phyloP scores from a whole-genome alignment of 2,888 invertebrate genomes.

The Drosophila quinaria region DNA sequence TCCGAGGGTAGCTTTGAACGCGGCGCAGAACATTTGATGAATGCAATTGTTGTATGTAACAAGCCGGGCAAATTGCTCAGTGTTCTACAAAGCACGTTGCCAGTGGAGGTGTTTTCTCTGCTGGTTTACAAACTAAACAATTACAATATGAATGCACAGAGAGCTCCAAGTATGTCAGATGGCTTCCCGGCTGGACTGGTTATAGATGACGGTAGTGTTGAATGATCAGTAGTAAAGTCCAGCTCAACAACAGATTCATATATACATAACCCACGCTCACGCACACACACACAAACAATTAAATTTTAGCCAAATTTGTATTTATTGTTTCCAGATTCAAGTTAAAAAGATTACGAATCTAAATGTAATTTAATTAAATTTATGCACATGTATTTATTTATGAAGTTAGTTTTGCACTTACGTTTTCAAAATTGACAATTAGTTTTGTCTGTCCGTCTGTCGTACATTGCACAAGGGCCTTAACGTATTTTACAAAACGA shows the following conservation, averaged over 20 bases:
- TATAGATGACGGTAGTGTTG: constrained; percentile 42
- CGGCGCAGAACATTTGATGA: constrained; percentile 97
- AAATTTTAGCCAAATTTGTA: constrained; percentile 27
- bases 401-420: not conserved
- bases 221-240: constrained; percentile 15
- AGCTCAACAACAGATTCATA: not conserved
- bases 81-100: constrained; percentile 96
- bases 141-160: constrained; percentile 56
- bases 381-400: not conserved
- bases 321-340: constrained; percentile 27
- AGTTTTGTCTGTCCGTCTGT: not conserved
- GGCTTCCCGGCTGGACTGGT: constrained; percentile 13
- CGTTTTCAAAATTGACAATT: not conserved
- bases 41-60: constrained; percentile 98
- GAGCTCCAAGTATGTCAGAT: not conserved
- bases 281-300: not conserved
- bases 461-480: not conserved
- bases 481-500: not conserved
- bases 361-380: not conserved
- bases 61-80: constrained; percentile 87
- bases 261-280: not conserved
- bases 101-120: constrained; percentile 95
- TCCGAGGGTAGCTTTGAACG: constrained; percentile 93
- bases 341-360: constrained; percentile 10
- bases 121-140: constrained; percentile 89